A percentile compares a stretch with the other conserved stretches of the same genome.
These are phyloP conservation scores for Alligator sinensis DNA, from an alignment of 2,113 vertebrate species.

Conservation along the genomic window DNA sequence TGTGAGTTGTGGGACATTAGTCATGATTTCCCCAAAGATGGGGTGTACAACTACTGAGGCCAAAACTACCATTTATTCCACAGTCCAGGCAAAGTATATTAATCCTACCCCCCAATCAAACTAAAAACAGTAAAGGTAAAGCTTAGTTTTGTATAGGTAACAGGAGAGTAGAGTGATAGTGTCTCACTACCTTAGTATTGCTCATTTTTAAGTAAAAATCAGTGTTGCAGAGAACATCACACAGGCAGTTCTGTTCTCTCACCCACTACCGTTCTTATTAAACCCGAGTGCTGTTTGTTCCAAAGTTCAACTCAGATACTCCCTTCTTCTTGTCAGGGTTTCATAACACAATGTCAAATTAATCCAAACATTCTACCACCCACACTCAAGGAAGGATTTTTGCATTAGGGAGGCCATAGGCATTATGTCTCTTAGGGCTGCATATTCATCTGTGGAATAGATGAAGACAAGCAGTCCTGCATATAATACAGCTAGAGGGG, in stretches of 20 bases:
- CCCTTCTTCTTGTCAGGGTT: neutral
- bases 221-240: fast-evolving
- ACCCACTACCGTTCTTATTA: neutral
- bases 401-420: neutral
- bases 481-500: neutral
- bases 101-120: neutral
- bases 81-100: neutral
- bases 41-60: fast-evolving
- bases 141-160: neutral
- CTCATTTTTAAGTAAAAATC: neutral
- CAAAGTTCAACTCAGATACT: neutral
- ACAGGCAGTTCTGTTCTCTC: neutral
- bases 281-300: neutral
- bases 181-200: neutral
- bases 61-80: neutral
- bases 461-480: neutral
- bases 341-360: neutral
- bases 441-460: neutral
- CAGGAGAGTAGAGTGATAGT: neutral
- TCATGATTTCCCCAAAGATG: neutral
- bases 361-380: neutral
- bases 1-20: neutral
- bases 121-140: neutral
- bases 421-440: neutral
- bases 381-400: neutral